Evolutionary conservation across 2,888 invertebrate species (phyloP), one percentile per base, ranked within the genome.

Genomic region (Ephialtes manifestator): DNA sequence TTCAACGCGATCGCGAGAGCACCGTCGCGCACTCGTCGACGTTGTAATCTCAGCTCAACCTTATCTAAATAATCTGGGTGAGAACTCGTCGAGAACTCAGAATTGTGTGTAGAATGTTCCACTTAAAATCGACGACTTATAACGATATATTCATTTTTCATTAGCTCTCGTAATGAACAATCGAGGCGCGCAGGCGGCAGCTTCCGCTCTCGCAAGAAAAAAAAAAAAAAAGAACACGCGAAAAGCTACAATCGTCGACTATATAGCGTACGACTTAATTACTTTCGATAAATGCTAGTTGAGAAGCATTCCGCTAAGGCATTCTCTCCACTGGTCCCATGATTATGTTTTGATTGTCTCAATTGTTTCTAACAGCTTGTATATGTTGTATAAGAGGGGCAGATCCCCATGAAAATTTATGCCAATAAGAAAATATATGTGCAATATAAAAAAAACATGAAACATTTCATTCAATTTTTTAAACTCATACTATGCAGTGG

Each of bases 41-140:
- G 51, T 39, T 53, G 67, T 75, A 79, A 85, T 85, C 84, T 77
- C 84, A 46, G 78, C 74, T 65, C 48, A 71, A 78, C 60, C 70
- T 85, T 85, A 85, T 82, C 85, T 78, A 55, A 79, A 81, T 70
- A 82, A 85, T 82, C 75, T 71, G 81, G 55, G 75, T 72, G 63
- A 48, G 43, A 63, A 70, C 51, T 35, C 51, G 65, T 39, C 24
- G 77, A 43, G 11, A 75, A 58, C 43, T 24, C 15, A 18, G n/a
- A 18, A 53, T 18, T n/a, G 28, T 60, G 46, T 48, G 46, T 11
- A 60, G 15, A 35, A 71, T 74, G 55, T 81, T 81, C 70, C 74
- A 78, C 70, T 81, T 70, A 55, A 71, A 84, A 72, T 53, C 51
- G 18, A 71, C 60, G 79, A 80, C 24, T 72, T 65, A 43, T 48